A percentile compares a stretch with the other conserved stretches of the same genome.
Evolutionary conservation across 2,797 vertebrate genomes (phyloP).

Genomic region (Botia almorhae): DNA sequence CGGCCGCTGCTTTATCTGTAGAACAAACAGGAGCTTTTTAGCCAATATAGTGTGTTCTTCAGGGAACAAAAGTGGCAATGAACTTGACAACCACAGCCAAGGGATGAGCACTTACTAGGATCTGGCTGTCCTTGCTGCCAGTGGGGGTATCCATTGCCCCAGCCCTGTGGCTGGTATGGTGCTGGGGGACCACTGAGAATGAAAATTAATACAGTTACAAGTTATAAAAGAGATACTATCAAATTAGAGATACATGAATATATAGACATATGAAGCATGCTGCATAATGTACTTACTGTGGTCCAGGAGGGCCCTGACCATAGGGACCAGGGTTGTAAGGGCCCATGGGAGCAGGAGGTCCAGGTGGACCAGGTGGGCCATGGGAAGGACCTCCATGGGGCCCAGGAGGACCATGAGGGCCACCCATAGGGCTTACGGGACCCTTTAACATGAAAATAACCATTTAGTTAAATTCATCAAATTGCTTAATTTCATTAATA

Average conservation of each 20-base stretch:
- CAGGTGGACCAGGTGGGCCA: slow-evolving; percentile 93
- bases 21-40: slow-evolving; percentile 44
- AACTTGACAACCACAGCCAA: background rate
- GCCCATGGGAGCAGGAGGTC: slow-evolving; percentile 95
- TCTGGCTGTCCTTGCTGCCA: slow-evolving; percentile 98
- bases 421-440: slow-evolving; percentile 95
- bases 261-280: background rate
- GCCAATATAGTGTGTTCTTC: background rate
- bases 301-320: slow-evolving; percentile 95
- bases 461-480: background rate
- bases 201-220: no score
- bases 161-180: slow-evolving; percentile 95
- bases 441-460: slow-evolving; percentile 75
- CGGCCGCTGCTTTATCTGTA: slow-evolving; percentile 94
- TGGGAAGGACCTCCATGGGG: slow-evolving; percentile 96
- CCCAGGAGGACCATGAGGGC: slow-evolving; percentile 94
- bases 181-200: slow-evolving; percentile 90
- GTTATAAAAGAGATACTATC: no score
- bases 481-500: no score
- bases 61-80: background rate
- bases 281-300: slow-evolving; percentile 84
- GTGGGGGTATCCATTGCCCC: slow-evolving; percentile 97
- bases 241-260: background rate
- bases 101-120: slow-evolving; percentile 84
- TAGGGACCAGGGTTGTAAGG: slow-evolving; percentile 97